Evolutionary conservation across 2,113 vertebrate genomes (phyloP).

Genomic region (Platichthys stellatus): DNA sequence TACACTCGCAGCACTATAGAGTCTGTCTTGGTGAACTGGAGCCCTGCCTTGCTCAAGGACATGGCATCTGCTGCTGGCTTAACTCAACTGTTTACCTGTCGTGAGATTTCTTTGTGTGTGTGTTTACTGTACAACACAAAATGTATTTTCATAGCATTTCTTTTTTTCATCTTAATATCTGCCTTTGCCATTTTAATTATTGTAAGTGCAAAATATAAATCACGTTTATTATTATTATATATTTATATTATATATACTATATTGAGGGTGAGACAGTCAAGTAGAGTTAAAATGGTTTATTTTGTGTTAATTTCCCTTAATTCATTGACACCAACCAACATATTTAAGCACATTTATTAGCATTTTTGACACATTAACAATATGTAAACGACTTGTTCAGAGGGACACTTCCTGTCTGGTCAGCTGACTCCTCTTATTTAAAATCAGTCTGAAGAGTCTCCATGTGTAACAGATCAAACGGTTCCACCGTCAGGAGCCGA

Average conservation of each 20-base stretch:
- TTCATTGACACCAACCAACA: too few relatives aligned
- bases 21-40: neutral
- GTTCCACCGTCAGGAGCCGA: slow-evolving; percentile 49
- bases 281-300: too few relatives aligned
- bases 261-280: too few relatives aligned
- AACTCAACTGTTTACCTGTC: neutral
- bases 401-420: slow-evolving; percentile 4
- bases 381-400: slow-evolving; percentile 10
- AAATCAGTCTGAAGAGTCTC: slow-evolving; percentile 24
- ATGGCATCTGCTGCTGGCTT: slow-evolving; percentile 38
- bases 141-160: neutral
- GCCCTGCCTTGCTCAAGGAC: slow-evolving; percentile 65
- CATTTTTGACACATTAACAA: neutral
- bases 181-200: too few relatives aligned
- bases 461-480: slow-evolving; percentile 44
- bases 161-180: too few relatives aligned
- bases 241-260: too few relatives aligned
- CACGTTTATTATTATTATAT: too few relatives aligned
- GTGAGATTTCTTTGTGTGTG: neutral
- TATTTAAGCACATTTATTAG: too few relatives aligned
- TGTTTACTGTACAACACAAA: neutral
- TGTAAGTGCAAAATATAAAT: too few relatives aligned
- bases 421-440: slow-evolving; percentile 8
- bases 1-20: slow-evolving; percentile 18
- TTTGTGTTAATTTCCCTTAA: too few relatives aligned